Conservation (phyloP, 1,140 invertebrate species). For the Alviniconcha marisindica region DNA sequence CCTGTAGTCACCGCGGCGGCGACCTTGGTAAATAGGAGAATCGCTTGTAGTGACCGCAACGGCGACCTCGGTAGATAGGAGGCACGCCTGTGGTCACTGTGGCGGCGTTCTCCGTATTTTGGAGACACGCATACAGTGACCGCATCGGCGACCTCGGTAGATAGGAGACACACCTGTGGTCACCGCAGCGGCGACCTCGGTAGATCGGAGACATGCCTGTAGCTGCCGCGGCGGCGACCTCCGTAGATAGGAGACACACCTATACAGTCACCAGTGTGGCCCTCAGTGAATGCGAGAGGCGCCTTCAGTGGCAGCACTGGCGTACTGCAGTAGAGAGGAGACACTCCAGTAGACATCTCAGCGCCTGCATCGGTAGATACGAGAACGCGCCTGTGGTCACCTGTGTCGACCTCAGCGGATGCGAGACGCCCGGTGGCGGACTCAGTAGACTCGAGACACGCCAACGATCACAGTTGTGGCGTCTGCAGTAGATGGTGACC, state of each 20-base stretch:
- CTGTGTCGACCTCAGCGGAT: too few species aligned
- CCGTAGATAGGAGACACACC: constrained; percentile 33
- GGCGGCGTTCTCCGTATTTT: neutral
- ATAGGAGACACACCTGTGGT: constrained; percentile 41
- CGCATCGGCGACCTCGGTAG: neutral
- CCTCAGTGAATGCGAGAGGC: too few species aligned
- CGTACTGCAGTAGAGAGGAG: too few species aligned
- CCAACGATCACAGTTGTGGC: too few species aligned
- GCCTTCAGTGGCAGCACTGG: too few species aligned
- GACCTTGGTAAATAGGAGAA: constrained; percentile 25
- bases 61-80: neutral
- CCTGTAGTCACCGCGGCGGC: neutral
- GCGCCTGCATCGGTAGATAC: too few species aligned
- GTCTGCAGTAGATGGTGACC: too few species aligned
- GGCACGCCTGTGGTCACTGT: neutral
- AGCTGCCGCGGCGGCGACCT: neutral
- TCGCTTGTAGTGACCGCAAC: constrained; percentile 27
- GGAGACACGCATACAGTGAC: constrained; percentile 42
- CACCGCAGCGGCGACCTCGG: neutral
- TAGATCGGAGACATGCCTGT: constrained; percentile 39
- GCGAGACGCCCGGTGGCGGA: too few species aligned
- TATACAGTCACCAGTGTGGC: too few species aligned
- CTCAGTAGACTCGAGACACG: too few species aligned
- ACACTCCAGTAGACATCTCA: too few species aligned
- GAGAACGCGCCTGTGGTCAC: too few species aligned